phyloP scores from a whole-genome alignment of 2,113 vertebrate species.

The Nicator chloris region DNA sequence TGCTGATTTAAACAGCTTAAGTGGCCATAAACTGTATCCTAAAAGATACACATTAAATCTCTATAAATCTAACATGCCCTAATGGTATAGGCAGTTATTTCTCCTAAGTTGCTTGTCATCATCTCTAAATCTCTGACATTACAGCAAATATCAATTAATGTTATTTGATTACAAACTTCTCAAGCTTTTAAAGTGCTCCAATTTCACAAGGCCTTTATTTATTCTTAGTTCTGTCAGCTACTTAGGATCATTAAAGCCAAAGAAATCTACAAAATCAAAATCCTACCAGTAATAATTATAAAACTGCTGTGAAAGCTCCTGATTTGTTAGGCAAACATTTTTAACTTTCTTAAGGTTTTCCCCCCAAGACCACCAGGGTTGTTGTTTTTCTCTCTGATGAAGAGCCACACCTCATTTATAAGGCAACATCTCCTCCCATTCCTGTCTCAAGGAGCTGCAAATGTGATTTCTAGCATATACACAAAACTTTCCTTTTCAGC shows the following conservation, averaged over 20 bases:
- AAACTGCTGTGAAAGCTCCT: background rate
- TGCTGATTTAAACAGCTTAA: background rate
- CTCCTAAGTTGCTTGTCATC: background rate
- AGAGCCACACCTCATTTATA: background rate
- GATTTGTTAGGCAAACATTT: background rate
- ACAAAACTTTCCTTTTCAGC: background rate
- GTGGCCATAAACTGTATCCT: background rate
- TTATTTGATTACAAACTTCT: background rate
- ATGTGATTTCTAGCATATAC: background rate
- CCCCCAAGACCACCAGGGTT: rapidly evolving
- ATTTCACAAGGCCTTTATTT: background rate
- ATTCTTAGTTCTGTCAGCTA: background rate
- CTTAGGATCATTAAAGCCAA: background rate
- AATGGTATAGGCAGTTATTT: background rate
- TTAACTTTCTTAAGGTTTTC: background rate
- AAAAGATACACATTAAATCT: background rate
- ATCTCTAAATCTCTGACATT: background rate
- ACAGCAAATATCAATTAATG: background rate
- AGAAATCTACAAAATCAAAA: background rate
- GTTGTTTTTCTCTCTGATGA: background rate
- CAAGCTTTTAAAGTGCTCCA: background rate
- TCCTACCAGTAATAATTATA: background rate
- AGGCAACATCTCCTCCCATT: background rate
- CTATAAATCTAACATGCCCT: background rate
- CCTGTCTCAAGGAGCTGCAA: background rate